Evolutionary conservation across 2,113 vertebrate genomes (phyloP).

Genomic region (Anoplopoma fimbria): DNA sequence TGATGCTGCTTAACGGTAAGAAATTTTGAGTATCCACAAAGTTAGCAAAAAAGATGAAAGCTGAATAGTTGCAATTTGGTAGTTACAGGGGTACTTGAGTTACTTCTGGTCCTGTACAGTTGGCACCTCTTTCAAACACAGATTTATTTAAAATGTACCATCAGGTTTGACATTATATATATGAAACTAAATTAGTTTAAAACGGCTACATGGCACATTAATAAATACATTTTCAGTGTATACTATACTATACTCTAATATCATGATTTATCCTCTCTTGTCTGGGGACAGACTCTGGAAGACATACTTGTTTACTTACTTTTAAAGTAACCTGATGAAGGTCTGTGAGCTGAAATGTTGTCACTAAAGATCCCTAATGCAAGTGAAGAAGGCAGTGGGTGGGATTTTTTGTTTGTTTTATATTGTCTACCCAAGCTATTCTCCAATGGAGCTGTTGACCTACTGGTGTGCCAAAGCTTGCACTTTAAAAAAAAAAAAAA

Average conservation of each 20-base stretch:
- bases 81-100: neutral
- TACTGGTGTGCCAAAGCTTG: too few relatives aligned
- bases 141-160: neutral
- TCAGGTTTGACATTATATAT: neutral
- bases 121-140: neutral
- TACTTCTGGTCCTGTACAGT: neutral
- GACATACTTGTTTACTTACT: too few relatives aligned
- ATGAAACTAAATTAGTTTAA: neutral
- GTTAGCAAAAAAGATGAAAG: neutral
- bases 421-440: too few relatives aligned
- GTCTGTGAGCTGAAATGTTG: too few relatives aligned
- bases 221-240: neutral
- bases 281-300: too few relatives aligned
- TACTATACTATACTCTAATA: too few relatives aligned
- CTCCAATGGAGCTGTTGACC: too few relatives aligned
- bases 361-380: too few relatives aligned
- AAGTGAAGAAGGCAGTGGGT: too few relatives aligned
- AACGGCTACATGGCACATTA: neutral
- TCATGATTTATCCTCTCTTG: too few relatives aligned
- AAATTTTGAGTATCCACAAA: neutral
- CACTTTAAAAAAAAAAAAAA: neutral
- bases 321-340: too few relatives aligned
- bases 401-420: too few relatives aligned
- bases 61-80: neutral
- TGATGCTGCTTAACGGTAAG: conserved; percentile 54